Evolutionary conservation across 37 sponge, comb jelly and placozoan genomes (phyloP), one percentile per base, ranked within the genome.

Genomic region (Haliclona indistincta): DNA sequence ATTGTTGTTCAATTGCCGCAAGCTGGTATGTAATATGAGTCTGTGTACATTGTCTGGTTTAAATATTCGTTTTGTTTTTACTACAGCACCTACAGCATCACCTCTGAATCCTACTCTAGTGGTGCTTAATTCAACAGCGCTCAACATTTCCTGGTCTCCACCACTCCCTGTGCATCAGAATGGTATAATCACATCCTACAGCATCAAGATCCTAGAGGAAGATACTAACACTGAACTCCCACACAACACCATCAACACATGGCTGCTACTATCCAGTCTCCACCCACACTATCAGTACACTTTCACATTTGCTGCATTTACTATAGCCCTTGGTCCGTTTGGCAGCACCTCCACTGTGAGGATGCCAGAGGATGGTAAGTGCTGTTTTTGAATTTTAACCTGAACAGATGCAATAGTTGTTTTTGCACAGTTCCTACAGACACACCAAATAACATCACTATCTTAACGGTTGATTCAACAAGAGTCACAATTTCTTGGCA

Each of bases 71-170:
- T 26, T 34, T 2, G 20, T 35, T 5, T 11, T 63, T 29, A 30
- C 3, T 64, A 15, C 35, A 82, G 82, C 38, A 6, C 82, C 82
- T 40, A 43, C 74, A 35, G 75, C 45, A 20, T 38, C 82, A 33
- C 82, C 82, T 2, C 15, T 3, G 10, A 54, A 40, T 17, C 11
- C 66, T 0, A 1, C 28, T 10, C 38, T 47, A 25, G 40, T 36
- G 3, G 8, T 37, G 0, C 41, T 40, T 0, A 19, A 32, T 11
- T 29, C 68, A 34, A 66, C 43, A 2, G 32, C 67, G 6, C 13
- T 74, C 19, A 45, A 47, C 2, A 11, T 82, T n/a, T 56, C 22
- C 28, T 81, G 81, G 81, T 28, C 7, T 22, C 66, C 81, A 22
- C 81, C 81, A 3, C 29, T 13, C n/a, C 32, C n/a, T n/a, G 68